Evolutionary conservation across 2,797 vertebrate genomes (phyloP), one percentile per base, ranked within the genome.

Genomic region (Melanogrammus aeglefinus): DNA sequence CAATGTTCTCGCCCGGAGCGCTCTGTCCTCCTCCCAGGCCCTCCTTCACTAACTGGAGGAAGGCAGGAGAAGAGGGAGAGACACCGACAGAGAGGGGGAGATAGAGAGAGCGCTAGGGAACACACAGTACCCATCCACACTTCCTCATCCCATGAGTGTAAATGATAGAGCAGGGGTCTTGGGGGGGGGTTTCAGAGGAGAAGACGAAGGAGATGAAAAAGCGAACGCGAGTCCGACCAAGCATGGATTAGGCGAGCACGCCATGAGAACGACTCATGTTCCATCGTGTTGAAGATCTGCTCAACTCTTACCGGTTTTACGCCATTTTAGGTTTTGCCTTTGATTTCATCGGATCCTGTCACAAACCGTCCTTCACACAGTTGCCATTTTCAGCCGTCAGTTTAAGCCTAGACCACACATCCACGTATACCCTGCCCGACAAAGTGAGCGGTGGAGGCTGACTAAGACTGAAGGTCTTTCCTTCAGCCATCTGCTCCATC

Each of bases 121-220:
- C 77, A 77, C 80, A 82, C 86, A 88, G 84, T 82, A 84, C 88
- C 85, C 91, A 89, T 90, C 87, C 89, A 90, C 88, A 86, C 82
- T 83, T 88, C 83, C 85, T 83, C 83, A 87, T 83, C 80, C 83
- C 70, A 82, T 29, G 78, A 16, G 76, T 35, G 78, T 75, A 80
- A 78, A 83, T 0, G 38, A 39, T 39, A 39, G 38, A 39, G 38
- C 1, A 8, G 12, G 44, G 13, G 87, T 41, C 31, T 33, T 27
- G 14, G 14, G 44, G 75, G 8, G 47, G 10, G 16, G 44, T 14
- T 18, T 14, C 5, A 21, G 47, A 57, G 47, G 47, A 57, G 5
- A 21, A 38, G 38, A 72, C 66, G 76, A 77, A 76, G 51, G 35
- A 35, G 75, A 81, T 77, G 82, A 84, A 63, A 57, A 57, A 57